Evolutionary conservation across 92 coral and sea anemone species (phyloP), one percentile per base, ranked within the genome.

Genomic region (Umimayanthus chanpuru): DNA sequence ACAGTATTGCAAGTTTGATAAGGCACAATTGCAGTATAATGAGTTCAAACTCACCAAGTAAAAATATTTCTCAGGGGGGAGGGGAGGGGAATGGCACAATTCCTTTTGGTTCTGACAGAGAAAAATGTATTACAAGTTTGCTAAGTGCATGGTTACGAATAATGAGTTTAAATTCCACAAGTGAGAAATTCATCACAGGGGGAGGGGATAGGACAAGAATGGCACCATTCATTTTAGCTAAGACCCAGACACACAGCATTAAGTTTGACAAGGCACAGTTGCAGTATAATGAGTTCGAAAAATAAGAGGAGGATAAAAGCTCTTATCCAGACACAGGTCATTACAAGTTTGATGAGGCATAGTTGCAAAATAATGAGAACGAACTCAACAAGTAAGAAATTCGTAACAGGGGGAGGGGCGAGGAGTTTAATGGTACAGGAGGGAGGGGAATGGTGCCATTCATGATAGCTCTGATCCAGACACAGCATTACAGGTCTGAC

Each of bases 251-350:
- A 86, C 91, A 53, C 79, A 87, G 25, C 93, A 94, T 89, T 79
- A 94, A 94, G 81, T 93, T 91, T 90, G 96, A 94, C 88, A 92
- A 93, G 23, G 96, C 93, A 49, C 93, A 90, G 81, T 77, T 94
- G n/a, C 94, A 93, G 73, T 93, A 94, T 47, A 89, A 70, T 88
- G 98, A 94, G 86, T 79, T 94, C n/a, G n/a, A n/a, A n/a, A n/a
- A n/a, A n/a, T n/a, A n/a, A n/a, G n/a, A n/a, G n/a, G n/a, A n/a
- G n/a, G n/a, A n/a, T n/a, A n/a, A n/a, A n/a, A 4, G 32, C 28
- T 88, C 89, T 0, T 0, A 32, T 67, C 94, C 92, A 15, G 91
- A 92, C 50, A 86, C 91, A 53, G 75, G 88, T 18, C 92, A 94
- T 89, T 79, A 88, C 90, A 94, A 94, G 81, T 93, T 91, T 90